Evolutionary conservation across 2,113 vertebrate species (phyloP).

Genomic region (crab-eating macaque (Macaca fascicularis)): T2T-MFA8v1.1 NC_088387.1:51312501-51313000

Average conservation of each 20-base stretch:
- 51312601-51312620: not conserved
- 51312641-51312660: not conserved
- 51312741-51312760: slow-evolving; percentile 17
- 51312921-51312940: not conserved
- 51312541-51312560: not conserved
- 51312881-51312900: slow-evolving; percentile 47
- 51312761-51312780: slow-evolving; percentile 24
- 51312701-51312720: not conserved
- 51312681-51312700: not conserved
- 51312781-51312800: slow-evolving; percentile 25
- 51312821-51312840: not conserved
- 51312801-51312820: slow-evolving; percentile 38
- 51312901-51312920: not conserved
- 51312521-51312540: not conserved
- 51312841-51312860: slow-evolving; percentile 45
- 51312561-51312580: not conserved
- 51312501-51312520: not conserved
- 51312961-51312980: not conserved
- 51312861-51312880: slow-evolving; percentile 39
- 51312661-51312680: not conserved
- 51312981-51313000: not conserved
- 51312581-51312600: not conserved
- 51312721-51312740: slow-evolving; percentile 1
- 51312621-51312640: not conserved
- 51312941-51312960: not conserved